Conservation (phyloP, 2,113 vertebrate species). For the Craseonycteris thonglongyai region DNA sequence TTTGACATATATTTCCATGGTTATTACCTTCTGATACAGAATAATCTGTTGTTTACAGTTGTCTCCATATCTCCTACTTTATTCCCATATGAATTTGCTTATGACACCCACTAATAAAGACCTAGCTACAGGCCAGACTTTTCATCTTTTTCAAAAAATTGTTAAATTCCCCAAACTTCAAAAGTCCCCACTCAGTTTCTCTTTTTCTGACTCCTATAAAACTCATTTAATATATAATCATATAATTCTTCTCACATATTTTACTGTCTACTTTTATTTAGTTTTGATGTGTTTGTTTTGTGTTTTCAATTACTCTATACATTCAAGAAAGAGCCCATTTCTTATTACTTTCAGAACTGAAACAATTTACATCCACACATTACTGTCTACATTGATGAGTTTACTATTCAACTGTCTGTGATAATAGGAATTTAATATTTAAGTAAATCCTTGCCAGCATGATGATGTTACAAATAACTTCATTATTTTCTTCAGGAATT, state of each 20-base stretch:
- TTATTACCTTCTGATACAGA: not conserved
- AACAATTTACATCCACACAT: not conserved
- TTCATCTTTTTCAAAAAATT: not conserved
- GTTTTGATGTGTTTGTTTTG: not conserved
- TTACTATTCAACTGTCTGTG: not conserved
- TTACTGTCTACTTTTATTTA: not conserved
- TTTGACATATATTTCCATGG: not conserved
- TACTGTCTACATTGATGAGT: not conserved
- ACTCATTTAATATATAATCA: conserved; percentile 1
- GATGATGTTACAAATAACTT: not conserved
- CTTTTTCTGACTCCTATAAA: not conserved
- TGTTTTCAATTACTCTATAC: not conserved
- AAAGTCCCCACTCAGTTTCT: not conserved
- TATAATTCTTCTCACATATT: not conserved
- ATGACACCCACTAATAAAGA: not conserved
- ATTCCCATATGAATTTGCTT: not conserved
- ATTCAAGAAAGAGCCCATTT: not conserved
- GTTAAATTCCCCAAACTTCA: not conserved
- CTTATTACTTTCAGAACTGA: not conserved
- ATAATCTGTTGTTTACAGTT: not conserved
- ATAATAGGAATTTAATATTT: not conserved
- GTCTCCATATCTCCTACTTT: not conserved
- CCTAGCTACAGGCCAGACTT: not conserved
- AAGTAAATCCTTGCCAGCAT: not conserved
- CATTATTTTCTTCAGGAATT: not conserved